Percentiles rank a stretch among this genome's conserved stretches.
These are phyloP conservation scores for Drosophila pallidifrons DNA, from an alignment of 1,140 invertebrate genomes.

Conservation along the genomic window DNA sequence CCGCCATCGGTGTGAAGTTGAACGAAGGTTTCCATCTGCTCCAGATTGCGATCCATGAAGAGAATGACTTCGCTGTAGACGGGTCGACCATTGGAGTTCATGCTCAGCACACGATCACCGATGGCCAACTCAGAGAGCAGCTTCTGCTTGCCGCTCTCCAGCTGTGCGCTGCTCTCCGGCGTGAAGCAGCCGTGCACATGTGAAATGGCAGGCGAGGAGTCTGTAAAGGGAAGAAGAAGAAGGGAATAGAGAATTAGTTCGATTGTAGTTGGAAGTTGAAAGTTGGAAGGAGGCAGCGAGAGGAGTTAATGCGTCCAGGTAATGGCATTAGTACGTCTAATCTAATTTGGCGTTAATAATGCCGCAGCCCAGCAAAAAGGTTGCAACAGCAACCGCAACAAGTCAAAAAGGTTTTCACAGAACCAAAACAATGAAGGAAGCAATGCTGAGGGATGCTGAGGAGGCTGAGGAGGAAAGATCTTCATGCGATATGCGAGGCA, in stretches of 20 bases:
- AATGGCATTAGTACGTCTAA: conserved; percentile 78
- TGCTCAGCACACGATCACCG: conserved; percentile 93
- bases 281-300: neutral
- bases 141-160: conserved; percentile 86
- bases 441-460: conserved; percentile 44
- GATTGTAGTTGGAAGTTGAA: neutral
- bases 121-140: conserved; percentile 90
- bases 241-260: neutral
- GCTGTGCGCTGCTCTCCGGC: conserved; percentile 88
- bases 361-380: neutral
- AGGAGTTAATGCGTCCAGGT: conserved; percentile 53
- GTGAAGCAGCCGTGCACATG: conserved; percentile 94
- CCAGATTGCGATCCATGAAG: conserved; percentile 93
- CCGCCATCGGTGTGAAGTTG: conserved; percentile 90
- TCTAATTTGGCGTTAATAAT: conserved; percentile 84
- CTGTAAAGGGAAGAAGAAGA: conserved; percentile 87
- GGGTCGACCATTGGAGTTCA: conserved; percentile 88
- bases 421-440: conserved; percentile 68
- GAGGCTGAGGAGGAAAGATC: too few relatives aligned
- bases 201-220: conserved; percentile 93
- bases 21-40: conserved; percentile 89
- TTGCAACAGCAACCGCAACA: conserved; percentile 53
- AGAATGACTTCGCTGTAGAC: conserved; percentile 94
- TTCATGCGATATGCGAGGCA: conserved; percentile 52
- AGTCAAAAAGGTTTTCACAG: conserved; percentile 84